Base-by-base conservation (phyloP, 2,888 invertebrate genomes). In the Urechis unicinctus region DNA sequence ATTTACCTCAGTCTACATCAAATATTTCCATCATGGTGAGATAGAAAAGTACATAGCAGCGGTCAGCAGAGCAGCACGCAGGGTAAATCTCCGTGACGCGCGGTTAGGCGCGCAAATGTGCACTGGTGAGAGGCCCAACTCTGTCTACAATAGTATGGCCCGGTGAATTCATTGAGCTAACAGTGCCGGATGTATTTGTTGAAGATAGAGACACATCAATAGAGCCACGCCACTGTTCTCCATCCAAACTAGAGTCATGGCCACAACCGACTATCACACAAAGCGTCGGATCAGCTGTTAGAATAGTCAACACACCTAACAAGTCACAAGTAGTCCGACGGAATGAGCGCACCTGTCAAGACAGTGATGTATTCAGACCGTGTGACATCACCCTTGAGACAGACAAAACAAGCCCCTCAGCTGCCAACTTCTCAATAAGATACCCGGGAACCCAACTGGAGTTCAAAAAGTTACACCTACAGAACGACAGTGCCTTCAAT, bases 401-500 rank as follows among this genome's bases (percentile, higher is more conserved):
- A 21, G 6, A 6, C 22, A 45, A 6, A n/a, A 21, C 1, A n/a
- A n/a, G n/a, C n/a, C n/a, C n/a, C n/a, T n/a, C n/a, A n/a, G n/a
- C n/a, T n/a, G n/a, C n/a, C n/a, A n/a, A n/a, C n/a, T n/a, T n/a
- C n/a, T n/a, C n/a, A n/a, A n/a, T n/a, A n/a, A n/a, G n/a, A n/a
- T n/a, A n/a, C n/a, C n/a, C n/a, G n/a, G n/a, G n/a, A n/a, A n/a
- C n/a, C n/a, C n/a, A n/a, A n/a, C n/a, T n/a, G n/a, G n/a, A 53
- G 17, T 65, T 65, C 46, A 36, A 45, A 1, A 4, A 21, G 2
- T 9, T 58, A 0, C 31, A 61, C 1, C 4, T 46, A 2, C 26
- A 58, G 47, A 60, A 54, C 44, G 63, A 61, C 31, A 28, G 55
- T 22, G 58, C 62, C 1, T 66, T 66, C 52, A 51, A 60, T 36